phyloP scores from a whole-genome alignment of 1,140 invertebrate species.

The Drosophila burlai region DNA sequence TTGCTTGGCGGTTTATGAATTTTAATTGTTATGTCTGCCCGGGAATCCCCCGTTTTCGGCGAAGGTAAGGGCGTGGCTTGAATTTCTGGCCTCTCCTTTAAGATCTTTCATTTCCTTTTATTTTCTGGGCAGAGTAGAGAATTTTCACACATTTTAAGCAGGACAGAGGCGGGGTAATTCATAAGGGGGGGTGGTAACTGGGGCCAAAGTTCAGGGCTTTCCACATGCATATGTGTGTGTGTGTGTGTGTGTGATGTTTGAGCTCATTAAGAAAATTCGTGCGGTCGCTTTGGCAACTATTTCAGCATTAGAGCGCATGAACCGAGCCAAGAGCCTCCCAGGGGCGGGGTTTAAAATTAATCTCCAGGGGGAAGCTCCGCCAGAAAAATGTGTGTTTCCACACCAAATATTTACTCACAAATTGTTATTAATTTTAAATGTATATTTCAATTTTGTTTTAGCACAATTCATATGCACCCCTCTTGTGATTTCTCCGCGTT shows the following conservation, averaged over 20 bases:
- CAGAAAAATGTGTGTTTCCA: not conserved
- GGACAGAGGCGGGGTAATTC: not conserved
- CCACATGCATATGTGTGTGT: not conserved
- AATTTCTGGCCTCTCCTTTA: constrained; percentile 29
- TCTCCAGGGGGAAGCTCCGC: not conserved
- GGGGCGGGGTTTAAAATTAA: not conserved
- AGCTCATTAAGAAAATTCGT: constrained; percentile 74
- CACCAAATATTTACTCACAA: not conserved
- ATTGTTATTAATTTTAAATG: not conserved
- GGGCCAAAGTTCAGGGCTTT: constrained; percentile 48
- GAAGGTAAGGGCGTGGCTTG: constrained; percentile 33
- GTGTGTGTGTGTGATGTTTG: constrained; percentile 57
- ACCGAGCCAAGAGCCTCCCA: constrained; percentile 11
- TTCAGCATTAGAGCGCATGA: constrained; percentile 38
- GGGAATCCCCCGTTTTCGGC: constrained; percentile 12
- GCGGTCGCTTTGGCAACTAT: constrained; percentile 75
- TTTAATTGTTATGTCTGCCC: constrained; percentile 68
- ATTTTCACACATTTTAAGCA: constrained; percentile 60
- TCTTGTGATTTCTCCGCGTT: not conserved
- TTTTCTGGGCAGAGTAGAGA: constrained; percentile 40
- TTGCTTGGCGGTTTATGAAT: constrained; percentile 73
- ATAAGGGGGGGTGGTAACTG: not conserved
- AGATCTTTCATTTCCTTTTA: constrained; percentile 43
- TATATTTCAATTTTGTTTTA: not conserved
- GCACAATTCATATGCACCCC: not conserved